Base-by-base conservation (phyloP, 2,797 vertebrate species). In the Oreonectes daqikongensis region DNA sequence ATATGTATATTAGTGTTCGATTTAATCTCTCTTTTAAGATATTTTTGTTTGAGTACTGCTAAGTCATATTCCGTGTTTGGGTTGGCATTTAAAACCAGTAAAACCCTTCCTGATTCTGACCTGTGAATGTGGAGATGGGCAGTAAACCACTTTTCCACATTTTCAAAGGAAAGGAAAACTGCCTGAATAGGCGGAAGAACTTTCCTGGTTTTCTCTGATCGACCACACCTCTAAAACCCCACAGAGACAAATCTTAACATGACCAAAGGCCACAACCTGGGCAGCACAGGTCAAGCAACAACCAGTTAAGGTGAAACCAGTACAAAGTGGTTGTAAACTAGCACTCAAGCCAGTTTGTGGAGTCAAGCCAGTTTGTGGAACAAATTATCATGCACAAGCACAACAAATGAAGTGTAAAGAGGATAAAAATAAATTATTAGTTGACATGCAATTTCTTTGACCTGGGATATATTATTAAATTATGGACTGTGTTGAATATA, bases 131-230 rank as follows among this genome's bases (percentile, higher is more conserved):
- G 48, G 30, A 4, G 12, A 9, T 3, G 28, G 22, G 22, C 11
- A 20, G 18, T n/a, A 53, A 35, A 53, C 8, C 14, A 4, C 48
- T 69, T 69, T n/a, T 53, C 30, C n/a, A 38, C 46, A 22, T 12
- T 50, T 46, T 50, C n/a, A 32, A 52, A 69, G 66, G 3, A 38
- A 69, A 35, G 32, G n/a, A 20, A 24, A 64, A 71, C 53, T 22
- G n/a, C 44, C 1, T 48, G 40, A 72, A 72, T 50, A 50, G 44
- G 17, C 5, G 2, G n/a, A 60, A 72, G 24, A 32, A 6, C 42
- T 60, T 60, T 60, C 38, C 3, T 7, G 22, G 11, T 30, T 35
- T 15, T 61, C 53, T 44, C 10, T 30, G 17, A 40, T 30, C n/a
- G 6, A n/a, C 26, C 69, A 61, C 55, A 50, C 30, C 30, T 61